These are phyloP conservation scores for Pteropus rufus DNA, from an alignment of 2,797 vertebrate genomes.

Conservation along the genomic window DNA sequence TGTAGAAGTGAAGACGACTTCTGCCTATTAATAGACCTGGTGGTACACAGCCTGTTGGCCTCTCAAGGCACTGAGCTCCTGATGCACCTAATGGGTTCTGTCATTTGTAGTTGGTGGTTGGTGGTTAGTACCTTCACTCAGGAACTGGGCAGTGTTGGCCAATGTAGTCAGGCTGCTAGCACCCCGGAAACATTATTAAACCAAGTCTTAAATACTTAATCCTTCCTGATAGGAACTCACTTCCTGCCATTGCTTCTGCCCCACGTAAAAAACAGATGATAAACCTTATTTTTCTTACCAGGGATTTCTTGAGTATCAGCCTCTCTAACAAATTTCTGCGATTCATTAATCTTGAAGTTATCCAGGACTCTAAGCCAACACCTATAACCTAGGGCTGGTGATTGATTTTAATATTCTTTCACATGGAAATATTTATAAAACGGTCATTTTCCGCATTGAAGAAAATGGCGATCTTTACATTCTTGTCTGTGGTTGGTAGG, in stretches of 20 bases:
- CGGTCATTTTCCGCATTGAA: neutral
- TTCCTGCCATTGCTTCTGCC: slow-evolving; percentile 15
- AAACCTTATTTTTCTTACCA: slow-evolving; percentile 58
- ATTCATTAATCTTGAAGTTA: slow-evolving; percentile 52
- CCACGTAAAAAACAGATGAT: slow-evolving; percentile 45
- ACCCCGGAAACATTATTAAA: slow-evolving; percentile 34
- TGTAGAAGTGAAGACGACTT: neutral
- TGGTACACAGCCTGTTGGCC: neutral
- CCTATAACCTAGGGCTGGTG: neutral
- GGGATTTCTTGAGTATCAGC: slow-evolving; percentile 60
- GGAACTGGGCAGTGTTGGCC: slow-evolving; percentile 8
- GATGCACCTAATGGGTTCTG: neutral
- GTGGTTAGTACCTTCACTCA: neutral
- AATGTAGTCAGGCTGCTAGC: neutral
- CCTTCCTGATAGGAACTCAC: slow-evolving; percentile 34
- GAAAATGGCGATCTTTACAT: neutral
- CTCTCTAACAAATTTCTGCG: slow-evolving; percentile 74
- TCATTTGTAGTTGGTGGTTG: slow-evolving; percentile 29
- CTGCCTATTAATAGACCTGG: neutral
- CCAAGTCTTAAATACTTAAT: slow-evolving; percentile 26
- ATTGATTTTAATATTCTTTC: slow-evolving; percentile 54
- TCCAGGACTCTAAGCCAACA: slow-evolving; percentile 33
- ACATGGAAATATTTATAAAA: slow-evolving; percentile 56
- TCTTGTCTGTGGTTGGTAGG: neutral
- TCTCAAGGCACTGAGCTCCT: neutral